Evolutionary conservation across 2,888 invertebrate species (phyloP).

Genomic region (Drosophila phalerata): DNA sequence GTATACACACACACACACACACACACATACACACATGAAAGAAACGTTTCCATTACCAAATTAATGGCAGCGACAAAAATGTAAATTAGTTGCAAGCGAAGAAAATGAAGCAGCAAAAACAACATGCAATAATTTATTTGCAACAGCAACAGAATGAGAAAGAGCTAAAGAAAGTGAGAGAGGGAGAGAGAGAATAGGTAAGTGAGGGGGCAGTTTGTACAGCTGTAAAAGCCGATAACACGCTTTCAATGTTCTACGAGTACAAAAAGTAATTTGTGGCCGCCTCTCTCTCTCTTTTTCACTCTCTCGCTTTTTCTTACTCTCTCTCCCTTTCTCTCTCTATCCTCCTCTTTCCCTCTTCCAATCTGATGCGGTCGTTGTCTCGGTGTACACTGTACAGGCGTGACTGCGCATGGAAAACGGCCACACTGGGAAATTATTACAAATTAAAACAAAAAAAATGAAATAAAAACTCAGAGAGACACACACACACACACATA

Average conservation of each 20-base stretch:
- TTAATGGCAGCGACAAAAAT: conserved; percentile 80
- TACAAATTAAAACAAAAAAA: conserved; percentile 56
- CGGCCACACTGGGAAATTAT: conserved; percentile 56
- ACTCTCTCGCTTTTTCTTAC: neutral
- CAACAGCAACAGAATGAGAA: conserved; percentile 13
- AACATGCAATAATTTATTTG: conserved; percentile 62
- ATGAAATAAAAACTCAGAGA: neutral
- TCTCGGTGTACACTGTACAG: conserved; percentile 22
- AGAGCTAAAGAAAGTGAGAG: neutral
- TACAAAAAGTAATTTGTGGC: conserved; percentile 75
- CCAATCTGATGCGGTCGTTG: neutral
- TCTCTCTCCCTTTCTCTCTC: neutral
- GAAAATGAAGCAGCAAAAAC: conserved; percentile 50
- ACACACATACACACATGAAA: conserved; percentile 5
- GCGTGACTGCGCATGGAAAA: conserved; percentile 54
- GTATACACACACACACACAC: conserved; percentile 17
- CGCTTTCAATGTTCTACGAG: conserved; percentile 61
- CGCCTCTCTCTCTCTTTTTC: neutral
- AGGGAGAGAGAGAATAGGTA: neutral
- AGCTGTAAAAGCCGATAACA: conserved; percentile 74
- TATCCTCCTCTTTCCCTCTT: neutral
- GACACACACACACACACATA: neutral
- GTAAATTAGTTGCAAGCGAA: conserved; percentile 72
- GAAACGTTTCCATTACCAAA: conserved; percentile 60
- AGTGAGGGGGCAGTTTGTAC: conserved; percentile 37